Conservation (phyloP, 2,888 invertebrate species). For the Ommatoiulus sabulosus region DNA sequence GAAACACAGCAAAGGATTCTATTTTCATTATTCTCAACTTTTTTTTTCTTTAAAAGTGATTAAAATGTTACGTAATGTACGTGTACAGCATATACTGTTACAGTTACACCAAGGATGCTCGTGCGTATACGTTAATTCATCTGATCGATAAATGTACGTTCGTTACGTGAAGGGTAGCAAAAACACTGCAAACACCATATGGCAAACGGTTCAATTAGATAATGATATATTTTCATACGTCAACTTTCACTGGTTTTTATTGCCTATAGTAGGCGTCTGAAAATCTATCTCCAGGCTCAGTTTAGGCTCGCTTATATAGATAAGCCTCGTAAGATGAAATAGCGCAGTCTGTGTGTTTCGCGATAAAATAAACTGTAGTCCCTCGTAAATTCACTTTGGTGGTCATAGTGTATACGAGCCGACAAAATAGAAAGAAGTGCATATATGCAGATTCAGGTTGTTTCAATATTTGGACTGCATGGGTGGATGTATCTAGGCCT, state of each 20-base stretch:
- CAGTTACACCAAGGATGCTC: no score
- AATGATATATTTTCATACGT: conserved; percentile 32
- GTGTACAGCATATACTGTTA: no score
- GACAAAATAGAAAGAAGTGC: neutral
- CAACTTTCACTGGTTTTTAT: neutral
- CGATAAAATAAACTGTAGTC: neutral
- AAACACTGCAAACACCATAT: neutral
- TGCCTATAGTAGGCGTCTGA: neutral
- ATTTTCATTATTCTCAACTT: no score
- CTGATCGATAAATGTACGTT: neutral
- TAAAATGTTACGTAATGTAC: no score
- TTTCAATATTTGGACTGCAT: neutral
- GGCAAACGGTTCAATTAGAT: conserved; percentile 41
- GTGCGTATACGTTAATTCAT: no score
- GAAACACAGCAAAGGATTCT: no score
- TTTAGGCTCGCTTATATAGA: neutral
- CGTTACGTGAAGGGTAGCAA: neutral
- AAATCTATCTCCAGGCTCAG: neutral
- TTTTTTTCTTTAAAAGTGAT: no score
- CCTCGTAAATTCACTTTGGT: neutral
- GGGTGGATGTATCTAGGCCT: neutral
- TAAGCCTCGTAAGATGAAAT: neutral
- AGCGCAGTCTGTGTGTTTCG: neutral
- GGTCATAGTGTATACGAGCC: neutral
- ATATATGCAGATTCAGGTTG: neutral